A percentile compares a stretch with the other conserved stretches of the same genome.
Conservation (phyloP, 2,113 vertebrate species). For the Collichthys lucidus region DNA sequence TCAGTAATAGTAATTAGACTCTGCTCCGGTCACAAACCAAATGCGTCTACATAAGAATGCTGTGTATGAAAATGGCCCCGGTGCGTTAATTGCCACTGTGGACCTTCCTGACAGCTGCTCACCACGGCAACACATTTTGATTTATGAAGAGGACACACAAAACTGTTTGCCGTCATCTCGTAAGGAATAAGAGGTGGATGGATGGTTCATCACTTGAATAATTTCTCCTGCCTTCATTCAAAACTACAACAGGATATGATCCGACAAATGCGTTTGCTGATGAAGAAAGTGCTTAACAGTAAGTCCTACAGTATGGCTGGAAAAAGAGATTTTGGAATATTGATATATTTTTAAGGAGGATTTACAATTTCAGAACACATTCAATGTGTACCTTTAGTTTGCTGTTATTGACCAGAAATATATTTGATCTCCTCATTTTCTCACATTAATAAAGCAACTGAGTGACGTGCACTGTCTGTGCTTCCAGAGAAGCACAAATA, state of each 20-base stretch:
- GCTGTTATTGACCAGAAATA: not conserved
- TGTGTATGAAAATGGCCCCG: conserved; percentile 31
- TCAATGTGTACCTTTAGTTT: not conserved
- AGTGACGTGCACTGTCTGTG: not conserved
- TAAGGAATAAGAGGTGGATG: conserved; percentile 36
- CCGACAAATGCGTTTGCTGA: conserved; percentile 18
- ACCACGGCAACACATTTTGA: conserved; percentile 44
- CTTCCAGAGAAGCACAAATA: too few relatives aligned
- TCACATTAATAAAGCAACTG: not conserved
- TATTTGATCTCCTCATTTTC: not conserved
- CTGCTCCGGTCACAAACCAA: conserved; percentile 25
- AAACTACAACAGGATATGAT: conserved; percentile 12
- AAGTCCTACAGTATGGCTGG: conserved; percentile 2
- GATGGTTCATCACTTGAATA: conserved; percentile 60
- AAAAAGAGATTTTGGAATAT: not conserved
- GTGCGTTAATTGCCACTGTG: conserved; percentile 67
- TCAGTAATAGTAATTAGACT: conserved; percentile 59
- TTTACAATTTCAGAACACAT: not conserved
- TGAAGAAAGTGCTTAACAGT: conserved; percentile 32
- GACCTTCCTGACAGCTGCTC: conserved; percentile 56
- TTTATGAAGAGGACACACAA: conserved; percentile 61
- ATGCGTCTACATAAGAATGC: conserved; percentile 11
- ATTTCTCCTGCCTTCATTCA: conserved; percentile 44
- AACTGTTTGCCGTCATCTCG: conserved; percentile 47
- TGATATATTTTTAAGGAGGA: not conserved